Conservation (phyloP, 53 echinoderm and acorn worm genomes). For the Astropecten irregularis region DNA sequence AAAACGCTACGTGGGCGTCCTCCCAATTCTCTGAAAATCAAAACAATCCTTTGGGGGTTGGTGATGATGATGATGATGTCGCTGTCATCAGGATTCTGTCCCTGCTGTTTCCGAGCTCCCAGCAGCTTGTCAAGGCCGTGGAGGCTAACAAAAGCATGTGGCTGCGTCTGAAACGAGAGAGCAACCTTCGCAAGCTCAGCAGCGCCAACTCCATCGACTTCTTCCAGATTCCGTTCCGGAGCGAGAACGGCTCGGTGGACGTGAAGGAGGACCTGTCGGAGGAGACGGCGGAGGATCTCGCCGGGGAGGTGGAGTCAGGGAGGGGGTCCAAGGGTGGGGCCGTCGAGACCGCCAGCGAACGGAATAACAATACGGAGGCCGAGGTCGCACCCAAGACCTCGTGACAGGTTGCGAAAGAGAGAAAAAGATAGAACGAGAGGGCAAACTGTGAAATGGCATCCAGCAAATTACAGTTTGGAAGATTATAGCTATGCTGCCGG, state of each 20-base stretch:
- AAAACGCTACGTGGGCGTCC: too few species aligned
- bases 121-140: constrained; percentile 68
- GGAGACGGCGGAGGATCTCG: constrained; percentile 36
- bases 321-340: constrained; percentile 19
- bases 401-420: neutral
- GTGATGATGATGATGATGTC: too few species aligned
- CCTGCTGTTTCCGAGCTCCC: constrained; percentile 64
- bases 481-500: too few species aligned
- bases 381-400: neutral
- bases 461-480: too few species aligned
- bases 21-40: too few species aligned
- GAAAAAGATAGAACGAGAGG: too few species aligned
- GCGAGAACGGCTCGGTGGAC: constrained; percentile 60
- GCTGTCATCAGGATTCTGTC: constrained; percentile 92
- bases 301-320: constrained; percentile 21
- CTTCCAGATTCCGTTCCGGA: constrained; percentile 86
- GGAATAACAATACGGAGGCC: neutral
- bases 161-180: constrained; percentile 81
- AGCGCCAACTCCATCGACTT: constrained; percentile 99
- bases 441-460: too few species aligned
- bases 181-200: constrained; percentile 83
- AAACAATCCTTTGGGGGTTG: too few species aligned
- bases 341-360: neutral
- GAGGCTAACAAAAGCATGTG: constrained; percentile 90
- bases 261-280: constrained; percentile 1